Base-by-base conservation (phyloP, 92 coral and sea anemone genomes). In the Phenganax subtilis region DNA sequence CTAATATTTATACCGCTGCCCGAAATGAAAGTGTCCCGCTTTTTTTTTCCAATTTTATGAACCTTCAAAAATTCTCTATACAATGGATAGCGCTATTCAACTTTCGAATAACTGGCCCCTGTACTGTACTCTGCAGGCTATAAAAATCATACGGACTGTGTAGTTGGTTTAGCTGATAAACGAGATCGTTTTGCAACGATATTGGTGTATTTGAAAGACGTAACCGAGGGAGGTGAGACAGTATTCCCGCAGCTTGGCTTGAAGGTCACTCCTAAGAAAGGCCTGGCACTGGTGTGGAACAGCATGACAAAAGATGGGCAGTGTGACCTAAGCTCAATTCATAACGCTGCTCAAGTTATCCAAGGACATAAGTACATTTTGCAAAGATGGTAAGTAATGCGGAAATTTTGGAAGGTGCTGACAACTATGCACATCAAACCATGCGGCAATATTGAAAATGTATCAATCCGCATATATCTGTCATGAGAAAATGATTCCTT, bases 281-380 rank as follows among this genome's bases (percentile, higher is more conserved):
- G 98, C 10, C 91, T 93, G 31, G 98, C 98, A 1, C 88, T 94
- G 20, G 87, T 94, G 58, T 94, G 98, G 98, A 94, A 94, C 89
- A 94, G 93, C 69, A 94, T 94, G 98, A 90, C 84, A 52, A 63
- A 72, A 2, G 85, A 80, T 60, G 98, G 97, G 8, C 87, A 92
- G 57, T 94, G 98, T 60, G 98, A 94, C 60, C 91, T 96, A 10
- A 75, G 87, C 4, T 94, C 98, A 2, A 70, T 94, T 57, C 98
- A 94, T 84, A 91, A 94, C 85, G 98, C 98, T 12, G 91, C 91
- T 1, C 86, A 87, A 76, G 98, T 94, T 62, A 57, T 81, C 15
- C 87, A 85, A 59, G 98, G 98, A 77, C 97, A 94, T 66, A 94
- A 94, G 77, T 88, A 87, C 67, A 94, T 94, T 76, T 85, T 94